Percentiles rank a stretch among this genome's conserved stretches.
phyloP scores from a whole-genome alignment of 64 coral and sea anemone genomes.

The Cladopsammia gracilis region DNA sequence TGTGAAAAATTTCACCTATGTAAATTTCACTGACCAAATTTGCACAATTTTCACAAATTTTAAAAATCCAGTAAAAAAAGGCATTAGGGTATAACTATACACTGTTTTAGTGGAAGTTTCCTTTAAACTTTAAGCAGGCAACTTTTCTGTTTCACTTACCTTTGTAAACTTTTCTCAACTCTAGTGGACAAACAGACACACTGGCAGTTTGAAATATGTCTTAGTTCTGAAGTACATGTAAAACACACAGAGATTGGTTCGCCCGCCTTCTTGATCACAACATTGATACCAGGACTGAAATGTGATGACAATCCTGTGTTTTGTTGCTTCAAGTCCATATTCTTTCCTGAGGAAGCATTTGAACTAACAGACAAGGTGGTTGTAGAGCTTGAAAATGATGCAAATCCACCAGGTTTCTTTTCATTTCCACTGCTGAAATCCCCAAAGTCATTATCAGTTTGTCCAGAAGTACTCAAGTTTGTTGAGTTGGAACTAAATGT shows the following conservation, averaged over 20 bases:
- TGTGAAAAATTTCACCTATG: too few relatives aligned
- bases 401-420: background rate
- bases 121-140: too few relatives aligned
- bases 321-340: background rate
- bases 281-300: background rate
- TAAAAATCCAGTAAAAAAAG: too few relatives aligned
- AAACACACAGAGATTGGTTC: conserved; percentile 13
- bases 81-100: too few relatives aligned
- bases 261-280: background rate
- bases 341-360: background rate
- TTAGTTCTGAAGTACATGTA: background rate
- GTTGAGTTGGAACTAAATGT: background rate
- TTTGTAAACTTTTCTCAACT: background rate
- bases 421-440: background rate
- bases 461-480: too few relatives aligned
- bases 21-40: too few relatives aligned
- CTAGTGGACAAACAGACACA: background rate
- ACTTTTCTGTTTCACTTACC: background rate
- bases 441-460: background rate
- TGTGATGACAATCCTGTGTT: background rate
- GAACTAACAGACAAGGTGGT: background rate
- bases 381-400: background rate
- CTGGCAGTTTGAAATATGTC: background rate
- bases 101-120: too few relatives aligned
- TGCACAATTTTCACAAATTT: too few relatives aligned